Evolutionary conservation across 2,888 invertebrate species (phyloP).

Genomic region (Mythimna vitellina): DNA sequence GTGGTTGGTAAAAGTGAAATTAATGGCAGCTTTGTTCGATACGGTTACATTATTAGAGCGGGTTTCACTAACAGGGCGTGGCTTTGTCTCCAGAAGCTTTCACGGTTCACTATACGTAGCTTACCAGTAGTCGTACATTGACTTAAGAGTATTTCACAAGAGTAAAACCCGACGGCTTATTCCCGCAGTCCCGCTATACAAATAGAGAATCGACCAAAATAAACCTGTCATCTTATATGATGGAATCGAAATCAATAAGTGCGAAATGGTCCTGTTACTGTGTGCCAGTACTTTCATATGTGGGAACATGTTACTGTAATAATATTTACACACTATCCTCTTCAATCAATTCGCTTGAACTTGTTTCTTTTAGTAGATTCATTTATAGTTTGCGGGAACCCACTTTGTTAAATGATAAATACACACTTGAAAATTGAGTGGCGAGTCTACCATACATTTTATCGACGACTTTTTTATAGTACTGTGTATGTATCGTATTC

Average conservation of each 20-base stretch:
- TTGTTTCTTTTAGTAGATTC: neutral
- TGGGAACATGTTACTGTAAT: slow-evolving; percentile 9
- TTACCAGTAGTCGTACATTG: slow-evolving; percentile 35
- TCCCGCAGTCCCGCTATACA: slow-evolving; percentile 7
- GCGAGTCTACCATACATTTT: no score
- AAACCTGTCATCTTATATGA: slow-evolving; percentile 34
- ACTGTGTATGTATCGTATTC: no score
- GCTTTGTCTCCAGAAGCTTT: slow-evolving; percentile 69
- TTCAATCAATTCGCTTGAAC: slow-evolving; percentile 1
- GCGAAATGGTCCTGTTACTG: neutral
- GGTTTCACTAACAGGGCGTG: slow-evolving; percentile 72
- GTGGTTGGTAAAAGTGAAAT: slow-evolving; percentile 84
- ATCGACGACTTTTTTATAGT: no score
- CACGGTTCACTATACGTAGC: slow-evolving; percentile 54
- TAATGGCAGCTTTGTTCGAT: slow-evolving; percentile 73
- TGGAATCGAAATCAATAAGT: slow-evolving; percentile 42
- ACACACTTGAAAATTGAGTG: no score
- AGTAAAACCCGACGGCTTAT: slow-evolving; percentile 14
- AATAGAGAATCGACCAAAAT: slow-evolving; percentile 37
- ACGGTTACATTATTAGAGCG: slow-evolving; percentile 65
- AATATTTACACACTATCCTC: slow-evolving; percentile 16
- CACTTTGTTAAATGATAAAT: no score
- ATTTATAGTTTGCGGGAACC: no score
- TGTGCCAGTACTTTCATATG: slow-evolving; percentile 3
- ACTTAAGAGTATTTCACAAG: slow-evolving; percentile 30